phyloP scores from a whole-genome alignment of 2,113 vertebrate species.

The Vulpes vulpes region DNA sequence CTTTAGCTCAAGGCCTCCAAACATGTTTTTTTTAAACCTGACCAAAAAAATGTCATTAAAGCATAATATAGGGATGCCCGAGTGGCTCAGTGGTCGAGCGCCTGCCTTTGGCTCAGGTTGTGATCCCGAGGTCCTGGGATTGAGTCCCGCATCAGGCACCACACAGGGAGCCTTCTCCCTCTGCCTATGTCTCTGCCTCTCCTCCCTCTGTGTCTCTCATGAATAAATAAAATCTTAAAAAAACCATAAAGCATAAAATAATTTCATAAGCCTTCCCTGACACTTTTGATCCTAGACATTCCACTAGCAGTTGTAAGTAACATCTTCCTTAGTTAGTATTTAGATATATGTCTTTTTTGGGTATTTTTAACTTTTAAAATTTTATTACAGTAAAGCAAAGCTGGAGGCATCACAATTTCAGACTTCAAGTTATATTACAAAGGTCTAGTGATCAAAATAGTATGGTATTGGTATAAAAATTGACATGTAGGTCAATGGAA shows the following conservation, averaged over 20 bases:
- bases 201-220: too few relatives aligned
- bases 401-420: not conserved
- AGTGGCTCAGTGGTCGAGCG: too few relatives aligned
- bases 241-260: not conserved
- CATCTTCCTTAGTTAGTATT: not conserved
- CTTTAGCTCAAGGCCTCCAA: not conserved
- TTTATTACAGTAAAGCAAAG: not conserved
- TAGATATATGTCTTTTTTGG: not conserved
- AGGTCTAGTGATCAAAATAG: not conserved
- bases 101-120: too few relatives aligned
- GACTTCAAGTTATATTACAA: not conserved
- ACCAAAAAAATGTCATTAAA: slow-evolving; percentile 17
- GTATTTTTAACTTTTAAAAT: not conserved
- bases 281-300: not conserved
- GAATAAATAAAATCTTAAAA: too few relatives aligned
- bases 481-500: not conserved
- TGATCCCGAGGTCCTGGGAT: too few relatives aligned
- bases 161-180: too few relatives aligned
- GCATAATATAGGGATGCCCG: not conserved
- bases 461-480: not conserved
- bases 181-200: too few relatives aligned
- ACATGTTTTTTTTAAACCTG: slow-evolving; percentile 55
- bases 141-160: too few relatives aligned
- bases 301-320: slow-evolving; percentile 26
- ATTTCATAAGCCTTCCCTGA: not conserved